Evolutionary conservation across 2,888 invertebrate species (phyloP), one percentile per base, ranked within the genome.

Genomic region (Drosophila colorata): DNA sequence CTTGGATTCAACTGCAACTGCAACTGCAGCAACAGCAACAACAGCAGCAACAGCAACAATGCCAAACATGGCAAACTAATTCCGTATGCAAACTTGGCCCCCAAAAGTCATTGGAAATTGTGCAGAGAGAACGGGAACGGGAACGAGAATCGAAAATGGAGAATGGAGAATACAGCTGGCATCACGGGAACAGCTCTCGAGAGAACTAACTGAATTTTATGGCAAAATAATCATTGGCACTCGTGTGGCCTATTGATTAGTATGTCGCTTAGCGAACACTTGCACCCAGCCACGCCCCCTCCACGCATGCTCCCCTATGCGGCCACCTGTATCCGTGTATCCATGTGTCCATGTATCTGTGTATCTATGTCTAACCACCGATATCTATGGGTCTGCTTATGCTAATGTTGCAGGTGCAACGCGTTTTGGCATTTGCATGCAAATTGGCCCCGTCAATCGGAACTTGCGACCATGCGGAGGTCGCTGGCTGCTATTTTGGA

Each of bases 171-270:
- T 41, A 23, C 33, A 65, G 38, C 53, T 51, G 61, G 46, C 51
- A 40, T 43, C 59, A 41, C 48, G 48, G 43, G 40, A 57, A 68
- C 38, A 40, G 53, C 55, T 55, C 78, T 75, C 82, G 52, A 60
- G 72, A 78, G 85, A 75, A 46, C 87, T 86, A 88, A 88, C 84
- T 73, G 80, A 88, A 73, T 86, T 80, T 86, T 88, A 84, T 88
- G 80, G 83, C 83, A 77, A 84, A 86, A 84, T 84, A 84, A 84
- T 84, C 88, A 83, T 83, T 83, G 88, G 78, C 83, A 83, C 83
- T 74, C 74, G 80, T 83, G 87, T 78, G 88, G 83, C 83, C 88
- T 88, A 88, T 88, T 88, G 88, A 88, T 88, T 83, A 86, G 82
- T 86, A 87, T 85, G 72, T 71, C 57, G 71, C 59, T 44, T 51